Percentiles rank a stretch among this genome's conserved stretches.
Evolutionary conservation across 2,113 vertebrate species (phyloP).

Genomic region (Motacilla alba): DNA sequence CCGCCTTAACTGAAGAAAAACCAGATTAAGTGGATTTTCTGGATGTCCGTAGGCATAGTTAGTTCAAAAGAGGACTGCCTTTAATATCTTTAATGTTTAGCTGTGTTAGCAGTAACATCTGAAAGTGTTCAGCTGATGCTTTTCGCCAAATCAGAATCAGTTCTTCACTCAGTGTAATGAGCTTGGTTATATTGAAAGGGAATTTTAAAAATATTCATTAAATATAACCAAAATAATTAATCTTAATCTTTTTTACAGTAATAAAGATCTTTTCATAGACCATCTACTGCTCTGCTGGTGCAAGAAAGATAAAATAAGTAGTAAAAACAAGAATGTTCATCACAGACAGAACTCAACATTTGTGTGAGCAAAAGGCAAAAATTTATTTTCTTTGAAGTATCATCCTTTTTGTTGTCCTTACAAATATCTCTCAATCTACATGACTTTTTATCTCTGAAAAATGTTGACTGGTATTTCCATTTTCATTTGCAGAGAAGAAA

Average conservation of each 20-base stretch:
- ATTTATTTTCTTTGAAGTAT: neutral
- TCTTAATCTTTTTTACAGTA: neutral
- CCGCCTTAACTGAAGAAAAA: neutral
- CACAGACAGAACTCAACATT: neutral
- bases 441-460: neutral
- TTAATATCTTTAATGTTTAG: neutral
- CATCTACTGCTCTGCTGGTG: accelerated
- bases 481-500: neutral
- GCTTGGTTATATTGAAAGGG: neutral
- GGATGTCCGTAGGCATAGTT: neutral
- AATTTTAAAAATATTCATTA: neutral
- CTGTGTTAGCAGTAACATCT: neutral
- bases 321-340: neutral
- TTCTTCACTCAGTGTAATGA: neutral
- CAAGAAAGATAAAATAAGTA: neutral
- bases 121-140: neutral
- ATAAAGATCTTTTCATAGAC: neutral
- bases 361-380: neutral
- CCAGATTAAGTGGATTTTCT: neutral
- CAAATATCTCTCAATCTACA: neutral
- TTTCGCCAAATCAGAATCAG: neutral
- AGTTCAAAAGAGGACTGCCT: neutral
- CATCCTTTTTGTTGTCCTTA: neutral
- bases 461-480: neutral
- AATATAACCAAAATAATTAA: neutral